Evolutionary conservation across 2,888 invertebrate species (phyloP).

Genomic region (Odontocolon sp.): DNA sequence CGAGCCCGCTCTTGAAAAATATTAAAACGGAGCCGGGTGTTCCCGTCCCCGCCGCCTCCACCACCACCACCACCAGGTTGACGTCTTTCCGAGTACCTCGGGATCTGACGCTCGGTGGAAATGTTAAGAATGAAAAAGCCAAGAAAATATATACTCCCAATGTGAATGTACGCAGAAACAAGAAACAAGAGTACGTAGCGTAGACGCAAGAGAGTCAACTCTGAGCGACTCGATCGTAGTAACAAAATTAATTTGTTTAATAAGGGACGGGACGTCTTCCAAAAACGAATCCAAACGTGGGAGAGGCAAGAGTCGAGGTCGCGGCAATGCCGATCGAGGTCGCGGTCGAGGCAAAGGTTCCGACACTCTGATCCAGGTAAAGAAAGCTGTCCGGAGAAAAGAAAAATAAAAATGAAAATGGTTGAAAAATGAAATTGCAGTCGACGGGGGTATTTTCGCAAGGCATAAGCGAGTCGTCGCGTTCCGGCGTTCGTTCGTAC

Average conservation of each 20-base stretch:
- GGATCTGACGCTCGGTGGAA: slow-evolving; percentile 78
- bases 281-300: slow-evolving; percentile 64
- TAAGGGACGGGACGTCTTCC: slow-evolving; percentile 48
- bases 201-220: slow-evolving; percentile 6
- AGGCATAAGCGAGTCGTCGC: slow-evolving; percentile 68
- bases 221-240: slow-evolving; percentile 4
- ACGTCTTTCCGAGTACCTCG: slow-evolving; percentile 77
- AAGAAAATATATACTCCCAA: slow-evolving; percentile 78
- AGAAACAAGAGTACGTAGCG: slow-evolving; percentile 75
- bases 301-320: slow-evolving; percentile 63
- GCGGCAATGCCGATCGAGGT: slow-evolving; percentile 67
- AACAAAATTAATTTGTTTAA: slow-evolving; percentile 25
- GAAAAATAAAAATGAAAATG: slow-evolving; percentile 24
- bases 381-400: background rate
- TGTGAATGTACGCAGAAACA: slow-evolving; percentile 78
- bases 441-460: slow-evolving; percentile 78
- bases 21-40: slow-evolving; percentile 75
- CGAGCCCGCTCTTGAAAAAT: slow-evolving; percentile 55
- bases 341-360: slow-evolving; percentile 68
- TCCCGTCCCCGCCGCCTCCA: too few species aligned
- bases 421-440: slow-evolving; percentile 62
- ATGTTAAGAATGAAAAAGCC: slow-evolving; percentile 73
- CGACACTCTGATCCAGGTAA: slow-evolving; percentile 72
- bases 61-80: slow-evolving; percentile 69
- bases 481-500: slow-evolving; percentile 60